phyloP scores from a whole-genome alignment of 2,888 invertebrate species.

The Drosophila prolongata region DNA sequence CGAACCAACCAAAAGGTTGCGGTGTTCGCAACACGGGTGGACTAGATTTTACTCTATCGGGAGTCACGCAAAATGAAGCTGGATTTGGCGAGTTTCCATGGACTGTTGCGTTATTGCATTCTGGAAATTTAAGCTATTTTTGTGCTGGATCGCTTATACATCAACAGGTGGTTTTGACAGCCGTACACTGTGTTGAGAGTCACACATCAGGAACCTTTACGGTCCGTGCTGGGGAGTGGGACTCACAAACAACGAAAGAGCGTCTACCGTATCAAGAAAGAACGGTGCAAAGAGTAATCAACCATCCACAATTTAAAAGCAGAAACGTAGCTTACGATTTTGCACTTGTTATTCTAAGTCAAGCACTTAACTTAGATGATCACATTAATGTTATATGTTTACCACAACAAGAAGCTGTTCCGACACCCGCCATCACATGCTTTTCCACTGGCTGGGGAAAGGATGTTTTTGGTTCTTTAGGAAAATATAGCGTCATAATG shows the following conservation, averaged over 20 bases:
- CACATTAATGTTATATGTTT: slow-evolving; percentile 91
- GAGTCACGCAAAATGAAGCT: slow-evolving; percentile 87
- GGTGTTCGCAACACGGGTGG: slow-evolving; percentile 87
- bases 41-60: slow-evolving; percentile 86
- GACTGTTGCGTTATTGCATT: slow-evolving; percentile 90
- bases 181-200: slow-evolving; percentile 89
- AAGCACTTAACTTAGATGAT: slow-evolving; percentile 86
- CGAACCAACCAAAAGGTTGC: slow-evolving; percentile 85
- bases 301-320: slow-evolving; percentile 86
- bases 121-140: slow-evolving; percentile 86
- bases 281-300: slow-evolving; percentile 82
- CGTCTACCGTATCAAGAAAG: slow-evolving; percentile 89
- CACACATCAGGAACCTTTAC: slow-evolving; percentile 85
- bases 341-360: slow-evolving; percentile 87
- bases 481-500: slow-evolving; percentile 89
- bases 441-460: slow-evolving; percentile 93
- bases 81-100: slow-evolving; percentile 94
- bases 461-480: slow-evolving; percentile 88
- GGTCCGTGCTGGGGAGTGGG: slow-evolving; percentile 93
- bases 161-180: slow-evolving; percentile 91
- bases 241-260: slow-evolving; percentile 91
- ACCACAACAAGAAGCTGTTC: slow-evolving; percentile 86
- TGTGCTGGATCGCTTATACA: slow-evolving; percentile 94
- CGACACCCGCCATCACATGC: slow-evolving; percentile 87
- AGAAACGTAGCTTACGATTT: slow-evolving; percentile 88